Base-by-base conservation (phyloP, 2,888 invertebrate genomes). In the Pycnomerus fuliginosus region DNA sequence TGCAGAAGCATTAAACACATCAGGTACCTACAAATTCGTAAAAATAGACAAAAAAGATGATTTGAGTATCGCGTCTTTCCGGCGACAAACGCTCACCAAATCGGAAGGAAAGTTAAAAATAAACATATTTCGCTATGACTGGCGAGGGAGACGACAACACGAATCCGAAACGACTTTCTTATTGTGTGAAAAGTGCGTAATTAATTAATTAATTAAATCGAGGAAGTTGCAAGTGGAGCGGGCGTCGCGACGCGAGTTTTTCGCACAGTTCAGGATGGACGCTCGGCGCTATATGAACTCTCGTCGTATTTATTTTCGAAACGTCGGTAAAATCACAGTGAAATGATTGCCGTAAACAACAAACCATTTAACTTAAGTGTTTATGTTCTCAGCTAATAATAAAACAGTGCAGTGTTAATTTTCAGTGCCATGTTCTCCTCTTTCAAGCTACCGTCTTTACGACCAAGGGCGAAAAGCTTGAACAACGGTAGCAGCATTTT, bases 381-480 rank as follows among this genome's bases (percentile, higher is more conserved):
- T 53, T 51, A 50, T 30, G 37, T 39, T 47, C 30, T 24, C 31
- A 35, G 47, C 51, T 53, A 53, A 53, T 44, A 37, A 51, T 53
- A 51, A 47, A 42, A 37, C 33, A 27, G 12, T 30, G 15, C 28
- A 13, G 42, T 30, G 36, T 44, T 23, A 23, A 32, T 14, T 16
- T 30, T 27, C 35, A 29, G 11, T 11, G 27, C 25, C 16, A 80
- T 80, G 80, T 80, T 80, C 58, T 73, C 77, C 34, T 76, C 76
- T 53, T 78, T 80, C 64, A 80, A 79, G 65, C 64, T 79, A 52
- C 73, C 76, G 22, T 72, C 74, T 8, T 64, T 79, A 52, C 74
- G 79, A 55, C 67, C 68, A 29, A 75, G 77, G 56, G 76, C 76
- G 23, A 77, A 75, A 56, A 76, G 77, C 60, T 64, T 76, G 24